Evolutionary conservation across 2,888 invertebrate genomes (phyloP).

Genomic region (Morpho helenor): DNA sequence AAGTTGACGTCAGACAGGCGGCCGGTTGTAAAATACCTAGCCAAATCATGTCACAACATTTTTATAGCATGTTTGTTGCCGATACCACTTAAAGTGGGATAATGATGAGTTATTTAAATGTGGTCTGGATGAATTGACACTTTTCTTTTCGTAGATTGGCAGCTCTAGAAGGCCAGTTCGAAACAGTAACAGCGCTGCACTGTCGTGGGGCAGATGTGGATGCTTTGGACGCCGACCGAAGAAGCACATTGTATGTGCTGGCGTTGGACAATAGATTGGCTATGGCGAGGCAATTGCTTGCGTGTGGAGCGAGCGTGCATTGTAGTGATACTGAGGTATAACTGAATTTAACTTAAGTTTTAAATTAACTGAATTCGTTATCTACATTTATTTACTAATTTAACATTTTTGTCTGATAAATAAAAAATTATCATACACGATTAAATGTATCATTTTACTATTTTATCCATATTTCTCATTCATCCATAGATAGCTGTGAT

Average conservation of each 20-base stretch:
- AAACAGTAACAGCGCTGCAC: slow-evolving; percentile 84
- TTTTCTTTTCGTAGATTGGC: slow-evolving; percentile 54
- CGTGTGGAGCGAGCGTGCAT: slow-evolving; percentile 89
- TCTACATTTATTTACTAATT: too few relatives aligned
- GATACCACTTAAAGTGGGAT: too few relatives aligned
- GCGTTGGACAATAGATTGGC: slow-evolving; percentile 92
- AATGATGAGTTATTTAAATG: background rate
- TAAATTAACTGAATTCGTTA: too few relatives aligned
- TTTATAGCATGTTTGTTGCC: too few relatives aligned
- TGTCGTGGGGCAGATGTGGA: slow-evolving; percentile 90
- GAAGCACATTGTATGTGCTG: slow-evolving; percentile 94
- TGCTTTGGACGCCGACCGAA: slow-evolving; percentile 93
- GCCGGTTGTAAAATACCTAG: too few relatives aligned
- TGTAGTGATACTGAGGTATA: slow-evolving; percentile 90
- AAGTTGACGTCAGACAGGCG: too few relatives aligned
- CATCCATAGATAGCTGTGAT: too few relatives aligned
- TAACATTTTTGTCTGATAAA: too few relatives aligned
- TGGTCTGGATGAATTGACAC: background rate
- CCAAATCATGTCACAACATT: too few relatives aligned
- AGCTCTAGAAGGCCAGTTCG: slow-evolving; percentile 91
- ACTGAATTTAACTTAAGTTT: background rate
- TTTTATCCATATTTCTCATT: too few relatives aligned
- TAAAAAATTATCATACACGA: too few relatives aligned
- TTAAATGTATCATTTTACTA: too few relatives aligned
- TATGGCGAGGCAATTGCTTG: slow-evolving; percentile 89